phyloP scores from a whole-genome alignment of 2,888 invertebrate species.

The Chrysomela aeneicollis region DNA sequence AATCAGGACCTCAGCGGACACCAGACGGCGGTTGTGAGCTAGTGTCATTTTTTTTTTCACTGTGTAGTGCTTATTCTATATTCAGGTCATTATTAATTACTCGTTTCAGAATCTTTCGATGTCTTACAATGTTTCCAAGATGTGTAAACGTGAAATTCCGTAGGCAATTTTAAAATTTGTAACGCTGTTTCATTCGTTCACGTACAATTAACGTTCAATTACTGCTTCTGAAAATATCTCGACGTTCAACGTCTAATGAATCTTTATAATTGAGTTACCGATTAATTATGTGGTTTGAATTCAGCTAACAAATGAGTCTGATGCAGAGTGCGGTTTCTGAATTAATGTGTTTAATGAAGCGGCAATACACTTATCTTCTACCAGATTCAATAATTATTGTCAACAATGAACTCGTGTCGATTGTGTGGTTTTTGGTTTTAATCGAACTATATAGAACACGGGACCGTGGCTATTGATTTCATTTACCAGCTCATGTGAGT shows the following conservation, averaged over 20 bases:
- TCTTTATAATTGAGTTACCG: conserved; percentile 45
- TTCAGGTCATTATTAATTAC: neutral
- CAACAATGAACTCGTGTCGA: neutral
- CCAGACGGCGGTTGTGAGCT: too few relatives aligned
- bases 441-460: too few relatives aligned
- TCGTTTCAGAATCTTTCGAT: neutral
- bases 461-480: too few relatives aligned
- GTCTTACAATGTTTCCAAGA: neutral
- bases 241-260: conserved; percentile 35
- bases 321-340: conserved; percentile 41
- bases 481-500: too few relatives aligned
- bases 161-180: conserved; percentile 25
- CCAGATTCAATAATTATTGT: conserved; percentile 5
- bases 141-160: neutral
- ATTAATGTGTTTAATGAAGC: conserved; percentile 48
- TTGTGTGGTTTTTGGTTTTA: neutral
- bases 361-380: conserved; percentile 45
- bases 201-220: conserved; percentile 27
- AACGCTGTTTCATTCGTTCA: conserved; percentile 20
- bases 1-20: too few relatives aligned
- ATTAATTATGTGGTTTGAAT: conserved; percentile 46
- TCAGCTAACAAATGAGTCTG: conserved; percentile 44
- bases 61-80: too few relatives aligned
- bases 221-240: conserved; percentile 28
- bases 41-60: too few relatives aligned